Percentiles rank a stretch among this genome's conserved stretches.
These are phyloP conservation scores for Ips nitidus DNA, from an alignment of 1,140 invertebrate species.

Conservation along the genomic window DNA sequence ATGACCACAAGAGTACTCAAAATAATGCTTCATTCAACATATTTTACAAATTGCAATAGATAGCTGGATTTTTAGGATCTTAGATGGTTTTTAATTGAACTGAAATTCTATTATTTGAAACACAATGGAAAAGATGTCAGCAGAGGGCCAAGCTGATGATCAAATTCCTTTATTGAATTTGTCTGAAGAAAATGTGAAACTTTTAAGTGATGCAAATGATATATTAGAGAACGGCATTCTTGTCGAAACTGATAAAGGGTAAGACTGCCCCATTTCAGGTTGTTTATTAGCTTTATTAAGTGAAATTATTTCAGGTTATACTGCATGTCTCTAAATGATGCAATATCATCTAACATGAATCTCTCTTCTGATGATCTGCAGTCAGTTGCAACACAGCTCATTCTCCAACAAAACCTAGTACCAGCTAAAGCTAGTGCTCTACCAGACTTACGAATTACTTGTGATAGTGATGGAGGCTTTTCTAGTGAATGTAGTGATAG, in stretches of 20 bases:
- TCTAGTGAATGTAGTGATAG: conserved; percentile 51
- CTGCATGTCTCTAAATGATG: conserved; percentile 54
- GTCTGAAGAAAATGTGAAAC: background rate
- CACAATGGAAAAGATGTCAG: too few species aligned
- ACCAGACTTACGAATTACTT: conserved; percentile 32
- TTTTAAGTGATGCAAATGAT: conserved; percentile 32
- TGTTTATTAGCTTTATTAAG: background rate
- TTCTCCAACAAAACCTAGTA: conserved; percentile 45
- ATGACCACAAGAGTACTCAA: too few species aligned
- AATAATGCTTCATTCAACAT: too few species aligned
- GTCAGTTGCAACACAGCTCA: conserved; percentile 52
- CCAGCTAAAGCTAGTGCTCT: conserved; percentile 13
- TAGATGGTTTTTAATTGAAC: too few species aligned
- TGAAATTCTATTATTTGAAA: too few species aligned
- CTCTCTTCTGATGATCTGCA: conserved; percentile 53
- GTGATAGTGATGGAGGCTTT: conserved; percentile 51
- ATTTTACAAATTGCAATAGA: too few species aligned
- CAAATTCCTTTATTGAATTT: background rate
- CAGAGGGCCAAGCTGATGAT: too few species aligned
- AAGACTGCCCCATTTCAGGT: conserved; percentile 18
- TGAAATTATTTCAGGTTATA: conserved; percentile 44
- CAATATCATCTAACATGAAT: conserved; percentile 51
- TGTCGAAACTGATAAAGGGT: conserved; percentile 54
- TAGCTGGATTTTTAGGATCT: too few species aligned
- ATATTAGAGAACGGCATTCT: conserved; percentile 53